These are phyloP conservation scores for Loxodonta africana DNA, from an alignment of 2,113 vertebrate species.

Conservation along the genomic window DNA sequence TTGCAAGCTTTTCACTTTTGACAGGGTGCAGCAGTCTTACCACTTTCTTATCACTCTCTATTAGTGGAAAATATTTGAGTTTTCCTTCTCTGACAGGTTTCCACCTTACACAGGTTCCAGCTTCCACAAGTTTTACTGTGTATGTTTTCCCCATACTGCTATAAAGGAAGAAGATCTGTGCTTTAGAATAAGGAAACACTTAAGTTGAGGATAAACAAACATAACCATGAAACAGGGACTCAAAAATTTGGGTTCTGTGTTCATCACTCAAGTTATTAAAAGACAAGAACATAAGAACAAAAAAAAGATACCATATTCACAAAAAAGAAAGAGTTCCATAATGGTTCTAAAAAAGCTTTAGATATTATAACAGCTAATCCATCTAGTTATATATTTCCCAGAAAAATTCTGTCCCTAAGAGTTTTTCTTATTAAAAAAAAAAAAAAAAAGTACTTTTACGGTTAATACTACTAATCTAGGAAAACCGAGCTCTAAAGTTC, in stretches of 20 bases:
- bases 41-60: neutral
- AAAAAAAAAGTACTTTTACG: neutral
- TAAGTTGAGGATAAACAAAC: constrained; percentile 73
- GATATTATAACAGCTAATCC: neutral
- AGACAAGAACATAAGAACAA: neutral
- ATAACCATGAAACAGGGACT: constrained; percentile 72
- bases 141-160: constrained; percentile 73
- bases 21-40: neutral
- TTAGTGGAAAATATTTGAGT: neutral
- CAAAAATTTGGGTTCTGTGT: constrained; percentile 57
- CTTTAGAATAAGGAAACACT: constrained; percentile 84
- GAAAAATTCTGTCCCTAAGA: neutral
- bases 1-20: too few relatives aligned
- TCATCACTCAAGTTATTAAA: constrained; percentile 59
- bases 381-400: neutral
- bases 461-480: neutral
- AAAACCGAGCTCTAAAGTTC: constrained; percentile 14
- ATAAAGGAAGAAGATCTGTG: constrained; percentile 78
- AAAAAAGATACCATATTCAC: neutral
- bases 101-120: too few relatives aligned
- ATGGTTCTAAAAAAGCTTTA: neutral
- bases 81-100: neutral
- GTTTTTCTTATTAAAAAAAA: neutral
- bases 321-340: neutral
- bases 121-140: neutral